These are phyloP conservation scores for Archips crataeganus DNA, from an alignment of 2,888 invertebrate species.

Conservation along the genomic window DNA sequence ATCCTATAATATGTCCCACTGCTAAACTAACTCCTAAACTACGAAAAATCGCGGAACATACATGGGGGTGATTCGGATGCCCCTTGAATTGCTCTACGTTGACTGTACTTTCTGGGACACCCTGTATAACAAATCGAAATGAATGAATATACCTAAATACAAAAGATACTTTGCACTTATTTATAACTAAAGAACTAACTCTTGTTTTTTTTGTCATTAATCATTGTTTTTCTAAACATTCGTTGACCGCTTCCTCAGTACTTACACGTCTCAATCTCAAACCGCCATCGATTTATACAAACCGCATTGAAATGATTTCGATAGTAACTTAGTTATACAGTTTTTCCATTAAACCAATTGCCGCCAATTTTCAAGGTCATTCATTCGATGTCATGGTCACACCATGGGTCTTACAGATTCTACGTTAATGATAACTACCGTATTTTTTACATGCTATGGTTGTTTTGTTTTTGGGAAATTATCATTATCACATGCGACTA, in stretches of 20 bases:
- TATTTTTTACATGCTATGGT: neutral
- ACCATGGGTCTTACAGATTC: no score
- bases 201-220: neutral
- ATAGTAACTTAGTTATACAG: constrained; percentile 6
- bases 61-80: no score
- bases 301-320: neutral
- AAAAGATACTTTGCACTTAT: no score
- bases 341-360: constrained; percentile 9
- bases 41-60: no score
- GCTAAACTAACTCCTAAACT: no score
- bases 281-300: neutral
- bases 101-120: no score
- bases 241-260: neutral
- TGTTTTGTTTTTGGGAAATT: neutral
- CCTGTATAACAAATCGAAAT: no score
- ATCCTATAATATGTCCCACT: no score
- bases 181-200: no score
- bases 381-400: constrained; percentile 5
- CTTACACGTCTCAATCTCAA: neutral
- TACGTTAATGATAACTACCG: neutral
- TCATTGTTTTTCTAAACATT: neutral
- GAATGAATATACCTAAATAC: no score
- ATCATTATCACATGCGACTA: constrained; percentile 12
- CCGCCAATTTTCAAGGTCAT: constrained; percentile 23
- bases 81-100: no score